Conservation (phyloP, 2,888 invertebrate genomes). For the Mechanitis mazaeus region DNA sequence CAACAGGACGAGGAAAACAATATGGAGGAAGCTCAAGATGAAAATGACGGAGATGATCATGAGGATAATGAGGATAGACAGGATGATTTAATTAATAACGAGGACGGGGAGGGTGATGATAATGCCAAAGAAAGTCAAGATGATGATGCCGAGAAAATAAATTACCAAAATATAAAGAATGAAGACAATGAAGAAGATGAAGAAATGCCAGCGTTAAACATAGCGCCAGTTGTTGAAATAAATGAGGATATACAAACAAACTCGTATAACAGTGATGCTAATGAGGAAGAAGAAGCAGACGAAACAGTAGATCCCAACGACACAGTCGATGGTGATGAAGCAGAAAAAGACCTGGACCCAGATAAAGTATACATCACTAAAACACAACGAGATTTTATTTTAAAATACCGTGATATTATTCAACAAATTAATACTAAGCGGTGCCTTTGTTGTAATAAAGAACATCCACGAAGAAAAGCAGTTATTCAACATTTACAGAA, state of each 20-base stretch:
- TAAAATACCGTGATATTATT: constrained; percentile 64
- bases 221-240: constrained; percentile 64
- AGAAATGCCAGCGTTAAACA: constrained; percentile 48
- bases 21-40: constrained; percentile 41
- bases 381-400: constrained; percentile 66
- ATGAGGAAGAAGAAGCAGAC: constrained; percentile 54
- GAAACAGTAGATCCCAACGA: constrained; percentile 48
- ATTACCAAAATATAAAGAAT: constrained; percentile 40
- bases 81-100: constrained; percentile 36
- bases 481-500: constrained; percentile 74
- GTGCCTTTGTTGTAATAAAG: constrained; percentile 67
- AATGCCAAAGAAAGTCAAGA: constrained; percentile 38
- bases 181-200: constrained; percentile 60
- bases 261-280: constrained; percentile 54
- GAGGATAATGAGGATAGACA: constrained; percentile 43
- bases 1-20: constrained; percentile 40
- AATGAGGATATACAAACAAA: constrained; percentile 66
- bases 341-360: constrained; percentile 54
- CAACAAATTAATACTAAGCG: constrained; percentile 70
- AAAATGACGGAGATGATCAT: constrained; percentile 35
- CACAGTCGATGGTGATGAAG: constrained; percentile 44
- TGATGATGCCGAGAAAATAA: constrained; percentile 43
- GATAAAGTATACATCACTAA: constrained; percentile 62
- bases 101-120: constrained; percentile 38
- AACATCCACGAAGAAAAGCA: constrained; percentile 69